Evolutionary conservation across 2,888 invertebrate species (phyloP).

Genomic region (Hipparchia sbordonii): DNA sequence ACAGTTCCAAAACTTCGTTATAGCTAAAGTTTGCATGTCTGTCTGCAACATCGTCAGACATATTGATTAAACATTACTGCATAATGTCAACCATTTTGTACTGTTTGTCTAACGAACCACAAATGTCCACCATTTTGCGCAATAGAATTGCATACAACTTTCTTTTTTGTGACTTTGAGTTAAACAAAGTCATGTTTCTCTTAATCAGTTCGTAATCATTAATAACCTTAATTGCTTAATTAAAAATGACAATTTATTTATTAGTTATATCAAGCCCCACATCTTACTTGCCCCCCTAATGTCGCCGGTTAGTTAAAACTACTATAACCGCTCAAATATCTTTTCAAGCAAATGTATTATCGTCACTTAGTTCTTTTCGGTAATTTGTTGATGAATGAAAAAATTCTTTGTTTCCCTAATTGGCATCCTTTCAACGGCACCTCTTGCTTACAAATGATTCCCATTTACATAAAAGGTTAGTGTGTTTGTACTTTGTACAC

Average conservation of each 20-base stretch:
- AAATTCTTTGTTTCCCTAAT: slow-evolving; percentile 38
- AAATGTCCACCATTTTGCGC: slow-evolving; percentile 62
- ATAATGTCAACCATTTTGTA: slow-evolving; percentile 71
- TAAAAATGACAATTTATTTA: neutral
- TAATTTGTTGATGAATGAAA: slow-evolving; percentile 41
- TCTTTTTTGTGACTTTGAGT: neutral
- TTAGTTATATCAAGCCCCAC: neutral
- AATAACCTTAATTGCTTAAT: slow-evolving; percentile 6
- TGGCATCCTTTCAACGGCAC: slow-evolving; percentile 35
- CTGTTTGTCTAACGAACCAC: slow-evolving; percentile 49
- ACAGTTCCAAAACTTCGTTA: slow-evolving; percentile 20
- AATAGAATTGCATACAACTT: neutral
- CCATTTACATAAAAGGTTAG: slow-evolving; percentile 43
- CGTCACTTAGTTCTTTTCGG: slow-evolving; percentile 42
- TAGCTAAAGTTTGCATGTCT: slow-evolving; percentile 26
- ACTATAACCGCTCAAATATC: slow-evolving; percentile 45
- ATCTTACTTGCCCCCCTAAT: slow-evolving; percentile 16
- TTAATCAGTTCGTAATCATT: neutral
- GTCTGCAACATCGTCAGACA: slow-evolving; percentile 44
- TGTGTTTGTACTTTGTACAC: slow-evolving; percentile 44
- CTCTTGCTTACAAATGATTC: slow-evolving; percentile 35
- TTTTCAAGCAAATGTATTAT: slow-evolving; percentile 57
- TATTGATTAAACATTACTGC: slow-evolving; percentile 70
- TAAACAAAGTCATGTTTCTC: neutral
- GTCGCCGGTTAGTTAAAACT: slow-evolving; percentile 31